Percentiles rank a stretch among this genome's conserved stretches.
These are phyloP conservation scores for Aurelia aurita DNA, from an alignment of 30 jellyfish, hydroid and myxozoan species.

Conservation along the genomic window DNA sequence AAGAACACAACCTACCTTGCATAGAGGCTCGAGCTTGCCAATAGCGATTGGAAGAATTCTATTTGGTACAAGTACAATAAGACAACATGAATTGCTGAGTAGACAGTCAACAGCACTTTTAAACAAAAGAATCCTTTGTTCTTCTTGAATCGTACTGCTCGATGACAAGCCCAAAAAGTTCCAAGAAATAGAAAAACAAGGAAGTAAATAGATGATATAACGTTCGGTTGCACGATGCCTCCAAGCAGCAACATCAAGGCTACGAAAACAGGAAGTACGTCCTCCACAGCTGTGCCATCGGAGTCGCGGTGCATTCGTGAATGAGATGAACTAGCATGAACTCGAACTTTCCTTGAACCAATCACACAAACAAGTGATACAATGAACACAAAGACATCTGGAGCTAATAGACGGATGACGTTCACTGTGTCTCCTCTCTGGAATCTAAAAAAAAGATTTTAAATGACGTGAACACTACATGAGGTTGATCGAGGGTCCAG, in stretches of 20 bases:
- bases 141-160: conserved; percentile 60
- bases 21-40: conserved; percentile 59
- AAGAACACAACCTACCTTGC: conserved; percentile 78
- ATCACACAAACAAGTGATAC: conserved; percentile 82
- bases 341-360: conserved; percentile 69
- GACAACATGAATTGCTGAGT: conserved; percentile 78
- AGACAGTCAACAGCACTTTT: conserved; percentile 69
- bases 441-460: conserved; percentile 50
- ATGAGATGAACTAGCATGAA: conserved; percentile 46
- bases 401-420: conserved; percentile 90
- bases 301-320: conserved; percentile 35
- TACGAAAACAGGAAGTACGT: conserved; percentile 76
- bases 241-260: conserved; percentile 89
- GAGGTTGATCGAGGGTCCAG: too few species aligned
- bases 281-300: conserved; percentile 67
- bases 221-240: conserved; percentile 93
- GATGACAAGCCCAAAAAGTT: conserved; percentile 95
- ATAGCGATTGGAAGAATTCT: conserved; percentile 74
- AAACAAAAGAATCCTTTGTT: conserved; percentile 61
- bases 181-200: conserved; percentile 85
- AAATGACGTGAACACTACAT: background rate
- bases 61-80: conserved; percentile 85
- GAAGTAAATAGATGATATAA: conserved; percentile 83
- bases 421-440: conserved; percentile 65
- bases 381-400: conserved; percentile 87